Conservation (phyloP, 2,113 vertebrate species). For the Bos javanicus region DNA sequence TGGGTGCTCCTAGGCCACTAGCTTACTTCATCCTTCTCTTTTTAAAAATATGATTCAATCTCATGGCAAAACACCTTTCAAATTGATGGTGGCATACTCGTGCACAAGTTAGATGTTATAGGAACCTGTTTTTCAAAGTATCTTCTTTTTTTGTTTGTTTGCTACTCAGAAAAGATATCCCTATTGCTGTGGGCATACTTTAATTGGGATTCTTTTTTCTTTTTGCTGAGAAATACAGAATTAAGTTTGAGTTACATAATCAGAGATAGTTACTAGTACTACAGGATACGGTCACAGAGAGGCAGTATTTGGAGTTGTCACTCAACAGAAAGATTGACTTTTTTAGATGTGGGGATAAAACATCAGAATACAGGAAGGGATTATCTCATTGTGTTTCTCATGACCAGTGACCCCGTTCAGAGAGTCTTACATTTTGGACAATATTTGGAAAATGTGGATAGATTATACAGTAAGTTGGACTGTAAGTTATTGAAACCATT, state of each 20-base stretch:
- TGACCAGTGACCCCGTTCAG: neutral
- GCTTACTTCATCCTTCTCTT: neutral
- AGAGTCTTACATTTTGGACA: neutral
- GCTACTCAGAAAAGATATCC: neutral
- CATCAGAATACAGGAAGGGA: neutral
- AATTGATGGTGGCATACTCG: neutral
- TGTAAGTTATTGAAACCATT: neutral
- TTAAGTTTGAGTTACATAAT: neutral
- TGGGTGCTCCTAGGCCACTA: neutral
- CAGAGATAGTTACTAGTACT: neutral
- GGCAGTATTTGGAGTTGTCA: neutral
- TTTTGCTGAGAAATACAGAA: neutral
- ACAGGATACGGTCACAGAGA: neutral
- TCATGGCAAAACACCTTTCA: neutral
- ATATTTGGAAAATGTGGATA: slow-evolving; percentile 24
- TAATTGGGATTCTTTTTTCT: neutral
- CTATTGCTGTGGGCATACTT: neutral
- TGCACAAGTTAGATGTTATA: neutral
- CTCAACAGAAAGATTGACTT: neutral
- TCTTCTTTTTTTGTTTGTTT: neutral
- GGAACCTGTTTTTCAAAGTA: neutral
- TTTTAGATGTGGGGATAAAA: neutral
- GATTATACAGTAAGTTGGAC: neutral
- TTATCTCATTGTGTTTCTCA: neutral
- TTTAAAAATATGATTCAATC: neutral